A percentile compares a stretch with the other conserved stretches of the same genome.
phyloP scores from a whole-genome alignment of 2,888 invertebrate species.

The Drosophila rubida region DNA sequence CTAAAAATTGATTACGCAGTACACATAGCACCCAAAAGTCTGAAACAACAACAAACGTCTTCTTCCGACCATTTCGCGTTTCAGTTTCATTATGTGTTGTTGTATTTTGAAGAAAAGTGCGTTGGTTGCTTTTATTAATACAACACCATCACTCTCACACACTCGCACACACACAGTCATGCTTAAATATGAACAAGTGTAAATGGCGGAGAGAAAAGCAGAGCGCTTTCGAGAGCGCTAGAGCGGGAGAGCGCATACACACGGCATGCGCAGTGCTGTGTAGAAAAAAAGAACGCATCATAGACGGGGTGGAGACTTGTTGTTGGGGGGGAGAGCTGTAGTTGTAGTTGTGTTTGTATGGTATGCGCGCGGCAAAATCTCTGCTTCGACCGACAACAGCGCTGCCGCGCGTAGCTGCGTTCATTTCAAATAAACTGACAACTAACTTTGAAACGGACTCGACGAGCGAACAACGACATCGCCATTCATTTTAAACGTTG shows the following conservation, averaged over 20 bases:
- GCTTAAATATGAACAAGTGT: constrained; percentile 53
- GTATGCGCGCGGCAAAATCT: constrained; percentile 69
- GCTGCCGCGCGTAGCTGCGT: constrained; percentile 22
- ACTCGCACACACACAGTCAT: constrained; percentile 1
- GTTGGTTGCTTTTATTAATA: constrained; percentile 78
- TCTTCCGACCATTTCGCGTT: constrained; percentile 51
- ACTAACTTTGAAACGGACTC: constrained; percentile 55
- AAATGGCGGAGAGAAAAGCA: constrained; percentile 43
- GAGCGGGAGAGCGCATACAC: background rate
- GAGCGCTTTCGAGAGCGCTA: constrained; percentile 46
- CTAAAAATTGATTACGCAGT: constrained; percentile 76
- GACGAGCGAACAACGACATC: constrained; percentile 25
- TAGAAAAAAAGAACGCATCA: constrained; percentile 5
- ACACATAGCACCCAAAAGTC: constrained; percentile 39
- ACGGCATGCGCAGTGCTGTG: constrained; percentile 55
- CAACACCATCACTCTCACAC: constrained; percentile 51
- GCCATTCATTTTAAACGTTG: constrained; percentile 42
- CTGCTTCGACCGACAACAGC: constrained; percentile 19
- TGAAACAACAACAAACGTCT: constrained; percentile 8
- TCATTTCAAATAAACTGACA: constrained; percentile 48
- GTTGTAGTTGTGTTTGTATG: constrained; percentile 42
- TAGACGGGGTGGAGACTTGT: constrained; percentile 6
- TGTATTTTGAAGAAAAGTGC: constrained; percentile 66
- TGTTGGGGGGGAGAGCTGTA: constrained; percentile 48
- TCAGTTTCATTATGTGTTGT: constrained; percentile 55